A percentile compares a stretch with the other conserved stretches of the same genome.
Evolutionary conservation across 2,797 vertebrate species (phyloP).

Genomic region (Florisuga fusca): DNA sequence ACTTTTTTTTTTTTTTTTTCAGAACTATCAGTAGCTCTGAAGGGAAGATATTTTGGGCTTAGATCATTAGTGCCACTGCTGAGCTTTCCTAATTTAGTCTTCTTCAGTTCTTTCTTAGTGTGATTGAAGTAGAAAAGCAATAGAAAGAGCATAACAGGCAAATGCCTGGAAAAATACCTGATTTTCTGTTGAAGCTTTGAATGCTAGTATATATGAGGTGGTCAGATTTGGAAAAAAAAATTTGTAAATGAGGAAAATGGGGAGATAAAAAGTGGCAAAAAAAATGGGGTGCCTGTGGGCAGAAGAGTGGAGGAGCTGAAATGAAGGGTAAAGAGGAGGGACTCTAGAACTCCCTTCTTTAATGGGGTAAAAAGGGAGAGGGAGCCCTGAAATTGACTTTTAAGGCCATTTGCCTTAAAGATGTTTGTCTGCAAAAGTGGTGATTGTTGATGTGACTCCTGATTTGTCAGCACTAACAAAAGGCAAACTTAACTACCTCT

Average conservation of each 20-base stretch:
- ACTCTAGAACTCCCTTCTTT: not conserved
- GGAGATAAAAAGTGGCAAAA: not conserved
- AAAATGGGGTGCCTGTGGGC: not conserved
- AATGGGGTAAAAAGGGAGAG: not conserved
- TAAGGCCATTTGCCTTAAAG: not conserved
- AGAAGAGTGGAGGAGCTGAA: not conserved
- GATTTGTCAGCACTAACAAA: not conserved
- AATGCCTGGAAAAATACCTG: not conserved
- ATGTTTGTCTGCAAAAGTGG: not conserved
- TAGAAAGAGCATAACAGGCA: not conserved
- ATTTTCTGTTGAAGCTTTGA: not conserved
- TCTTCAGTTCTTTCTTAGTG: not conserved
- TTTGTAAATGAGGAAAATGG: not conserved
- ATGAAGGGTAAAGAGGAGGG: not conserved
- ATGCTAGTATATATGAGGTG: not conserved
- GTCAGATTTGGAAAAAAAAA: not conserved
- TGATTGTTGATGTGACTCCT: not conserved
- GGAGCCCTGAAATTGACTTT: accelerated
- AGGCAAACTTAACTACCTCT: not conserved
- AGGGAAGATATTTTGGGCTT: not conserved
- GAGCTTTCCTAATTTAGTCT: not conserved
- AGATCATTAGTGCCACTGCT: not conserved
- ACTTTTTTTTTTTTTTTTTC: not conserved
- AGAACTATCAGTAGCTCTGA: not conserved
- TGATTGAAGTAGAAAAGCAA: not conserved